Evolutionary conservation across 2,888 invertebrate genomes (phyloP), one percentile per base, ranked within the genome.

Genomic region (Agapostemon virescens): DNA sequence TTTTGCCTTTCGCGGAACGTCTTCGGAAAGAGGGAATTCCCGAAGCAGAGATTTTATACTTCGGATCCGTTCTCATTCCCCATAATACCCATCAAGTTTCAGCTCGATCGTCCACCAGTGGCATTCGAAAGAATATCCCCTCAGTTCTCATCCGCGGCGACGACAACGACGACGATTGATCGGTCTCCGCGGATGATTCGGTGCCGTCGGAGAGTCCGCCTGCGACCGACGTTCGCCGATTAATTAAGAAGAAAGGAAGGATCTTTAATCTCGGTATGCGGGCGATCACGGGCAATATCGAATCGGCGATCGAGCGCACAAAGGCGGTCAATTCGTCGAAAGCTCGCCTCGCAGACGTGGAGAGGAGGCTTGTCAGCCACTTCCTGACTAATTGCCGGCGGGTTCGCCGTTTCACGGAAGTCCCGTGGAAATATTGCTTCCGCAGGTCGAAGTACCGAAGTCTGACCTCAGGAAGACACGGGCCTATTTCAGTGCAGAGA

Each of bases 331-430:
- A 79, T 86, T 84, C 84, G 85, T 71, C 77, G 77, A 87, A 87
- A 85, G 87, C 87, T 80, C 81, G 38, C 52, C 55, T 77, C 75
- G 61, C 38, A 82, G 69, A 77, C 85, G 87, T 67, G 85, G 87
- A 85, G 85, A 85, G 85, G 84, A 88, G 88, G 88, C 88, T 87
- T 87, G 89, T 88, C 88, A 85, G 87, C 88, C 86, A 89, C 90
- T 89, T 90, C 89, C 89, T 89, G 89, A 88, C 89, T 89, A 90
- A 89, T 89, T 89, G 89, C 90, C 87, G 85, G 84, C 81, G 86
- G 84, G 85, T 84, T 86, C 82, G 82, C 85, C 83, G 87, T 84
- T 85, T 77, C 85, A 81, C 83, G 88, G 89, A 88, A 90, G 85
- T 88, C 84, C 81, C 82, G 79, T 85, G 87, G 89, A 90, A 89